These are phyloP conservation scores for Phymastichus coffea DNA, from an alignment of 1,140 invertebrate species.

Conservation along the genomic window DNA sequence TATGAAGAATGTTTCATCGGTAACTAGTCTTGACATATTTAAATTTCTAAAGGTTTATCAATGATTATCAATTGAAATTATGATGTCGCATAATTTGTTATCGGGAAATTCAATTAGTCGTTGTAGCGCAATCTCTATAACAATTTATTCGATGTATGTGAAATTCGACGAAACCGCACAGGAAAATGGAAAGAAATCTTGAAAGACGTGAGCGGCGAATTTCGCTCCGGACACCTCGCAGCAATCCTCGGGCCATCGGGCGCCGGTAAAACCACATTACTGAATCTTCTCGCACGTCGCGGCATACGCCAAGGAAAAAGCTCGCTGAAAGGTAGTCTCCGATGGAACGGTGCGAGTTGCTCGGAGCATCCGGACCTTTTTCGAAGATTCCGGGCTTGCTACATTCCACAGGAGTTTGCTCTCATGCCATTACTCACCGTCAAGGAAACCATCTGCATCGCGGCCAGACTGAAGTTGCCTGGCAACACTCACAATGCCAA, in stretches of 20 bases:
- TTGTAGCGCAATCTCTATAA: background rate
- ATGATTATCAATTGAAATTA: too few species aligned
- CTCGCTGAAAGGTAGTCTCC: background rate
- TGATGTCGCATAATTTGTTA: too few species aligned
- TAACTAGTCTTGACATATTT: too few species aligned
- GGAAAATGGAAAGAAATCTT: slow-evolving; percentile 59
- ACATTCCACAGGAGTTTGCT: slow-evolving; percentile 69
- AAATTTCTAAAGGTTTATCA: too few species aligned
- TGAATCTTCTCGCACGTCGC: slow-evolving; percentile 62
- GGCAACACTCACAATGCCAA: background rate
- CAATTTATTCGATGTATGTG: slow-evolving; percentile 11
- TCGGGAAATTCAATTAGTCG: too few species aligned
- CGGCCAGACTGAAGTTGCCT: slow-evolving; percentile 65
- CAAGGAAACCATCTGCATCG: slow-evolving; percentile 66
- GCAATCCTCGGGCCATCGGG: slow-evolving; percentile 80
- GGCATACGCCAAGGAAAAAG: slow-evolving; percentile 20
- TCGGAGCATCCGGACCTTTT: slow-evolving; percentile 3
- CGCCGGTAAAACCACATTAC: slow-evolving; percentile 75
- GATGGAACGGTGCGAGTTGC: background rate
- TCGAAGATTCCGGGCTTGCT: slow-evolving; percentile 48
- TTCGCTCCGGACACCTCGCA: slow-evolving; percentile 64
- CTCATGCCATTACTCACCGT: slow-evolving; percentile 67
- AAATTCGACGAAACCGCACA: slow-evolving; percentile 24
- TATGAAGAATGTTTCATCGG: too few species aligned
- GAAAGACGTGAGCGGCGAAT: slow-evolving; percentile 58